A percentile compares a stretch with the other conserved stretches of the same genome.
phyloP scores from a whole-genome alignment of 2,888 invertebrate species.

The Herminia tarsipennalis region DNA sequence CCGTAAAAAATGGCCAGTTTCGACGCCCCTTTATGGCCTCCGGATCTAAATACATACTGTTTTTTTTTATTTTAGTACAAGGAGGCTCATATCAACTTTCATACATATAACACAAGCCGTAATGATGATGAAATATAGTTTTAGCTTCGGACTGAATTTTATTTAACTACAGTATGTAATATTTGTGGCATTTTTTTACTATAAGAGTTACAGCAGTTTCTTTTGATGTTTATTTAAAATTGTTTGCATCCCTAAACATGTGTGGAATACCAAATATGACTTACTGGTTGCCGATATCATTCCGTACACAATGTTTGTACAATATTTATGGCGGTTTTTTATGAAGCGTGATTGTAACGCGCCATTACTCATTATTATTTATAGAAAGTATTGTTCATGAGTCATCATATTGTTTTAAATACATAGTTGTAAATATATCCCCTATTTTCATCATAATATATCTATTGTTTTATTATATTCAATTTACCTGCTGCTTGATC shows the following conservation, averaged over 20 bases:
- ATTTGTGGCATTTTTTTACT: slow-evolving; percentile 40
- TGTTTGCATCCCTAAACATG: slow-evolving; percentile 7
- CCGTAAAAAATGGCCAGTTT: no score
- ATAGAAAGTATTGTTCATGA: slow-evolving; percentile 80
- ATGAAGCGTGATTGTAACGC: slow-evolving; percentile 63
- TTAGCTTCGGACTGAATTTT: slow-evolving; percentile 42
- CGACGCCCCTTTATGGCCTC: slow-evolving; percentile 2
- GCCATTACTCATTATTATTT: slow-evolving; percentile 75
- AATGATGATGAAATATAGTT: slow-evolving; percentile 18
- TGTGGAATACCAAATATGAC: slow-evolving; percentile 17
- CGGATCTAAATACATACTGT: not conserved
- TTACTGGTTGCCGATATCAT: slow-evolving; percentile 50
- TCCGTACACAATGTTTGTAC: slow-evolving; percentile 64
- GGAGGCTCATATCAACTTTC: not conserved
- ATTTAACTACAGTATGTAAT: slow-evolving; percentile 33
- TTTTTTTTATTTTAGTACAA: not conserved
- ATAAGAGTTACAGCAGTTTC: slow-evolving; percentile 28
- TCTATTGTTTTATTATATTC: slow-evolving; percentile 47
- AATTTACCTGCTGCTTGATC: no score
- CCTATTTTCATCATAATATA: slow-evolving; percentile 84
- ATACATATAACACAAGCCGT: not conserved
- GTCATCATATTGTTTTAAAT: slow-evolving; percentile 78
- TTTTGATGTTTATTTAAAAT: slow-evolving; percentile 22
- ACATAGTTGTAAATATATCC: slow-evolving; percentile 80
- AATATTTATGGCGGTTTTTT: slow-evolving; percentile 51